Conservation (phyloP, 2,797 vertebrate genomes). For the Fistularia commersonii region DNA sequence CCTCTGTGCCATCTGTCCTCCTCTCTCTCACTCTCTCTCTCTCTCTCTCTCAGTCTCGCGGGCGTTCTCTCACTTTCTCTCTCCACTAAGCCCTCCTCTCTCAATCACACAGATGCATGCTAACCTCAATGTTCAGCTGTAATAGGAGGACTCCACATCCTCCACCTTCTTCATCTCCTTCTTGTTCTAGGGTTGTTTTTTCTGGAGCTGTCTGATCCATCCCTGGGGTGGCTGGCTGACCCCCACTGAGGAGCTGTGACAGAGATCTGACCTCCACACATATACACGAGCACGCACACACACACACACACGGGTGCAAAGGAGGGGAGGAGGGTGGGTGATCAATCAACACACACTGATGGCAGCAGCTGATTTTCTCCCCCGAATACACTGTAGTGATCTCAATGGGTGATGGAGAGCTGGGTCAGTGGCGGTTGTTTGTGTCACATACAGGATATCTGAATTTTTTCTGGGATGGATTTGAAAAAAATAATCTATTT, state of each 20-base stretch:
- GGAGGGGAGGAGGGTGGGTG: conserved; percentile 21
- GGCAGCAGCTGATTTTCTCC: conserved; percentile 42
- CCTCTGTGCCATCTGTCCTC: conserved; percentile 49
- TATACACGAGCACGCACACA: no score
- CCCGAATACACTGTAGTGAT: conserved; percentile 8
- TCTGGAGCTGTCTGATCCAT: no score
- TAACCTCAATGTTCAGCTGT: no score
- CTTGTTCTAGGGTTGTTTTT: background rate
- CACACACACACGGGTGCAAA: conserved; percentile 15
- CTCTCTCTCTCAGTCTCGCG: conserved; percentile 30
- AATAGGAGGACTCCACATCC: no score
- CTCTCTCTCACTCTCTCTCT: conserved; percentile 41
- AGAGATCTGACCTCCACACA: no score
- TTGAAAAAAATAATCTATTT: background rate
- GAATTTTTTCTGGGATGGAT: background rate
- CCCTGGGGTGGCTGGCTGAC: no score
- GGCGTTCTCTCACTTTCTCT: conserved; percentile 6
- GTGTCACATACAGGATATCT: background rate
- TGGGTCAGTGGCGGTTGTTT: no score
- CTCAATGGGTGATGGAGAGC: no score
- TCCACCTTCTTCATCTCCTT: background rate
- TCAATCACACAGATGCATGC: no score
- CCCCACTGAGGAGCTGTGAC: no score
- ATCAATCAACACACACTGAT: conserved; percentile 35
- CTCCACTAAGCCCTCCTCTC: conserved; percentile 33